phyloP scores from a whole-genome alignment of 2,113 vertebrate genomes.

The Colinus virginianus region DNA sequence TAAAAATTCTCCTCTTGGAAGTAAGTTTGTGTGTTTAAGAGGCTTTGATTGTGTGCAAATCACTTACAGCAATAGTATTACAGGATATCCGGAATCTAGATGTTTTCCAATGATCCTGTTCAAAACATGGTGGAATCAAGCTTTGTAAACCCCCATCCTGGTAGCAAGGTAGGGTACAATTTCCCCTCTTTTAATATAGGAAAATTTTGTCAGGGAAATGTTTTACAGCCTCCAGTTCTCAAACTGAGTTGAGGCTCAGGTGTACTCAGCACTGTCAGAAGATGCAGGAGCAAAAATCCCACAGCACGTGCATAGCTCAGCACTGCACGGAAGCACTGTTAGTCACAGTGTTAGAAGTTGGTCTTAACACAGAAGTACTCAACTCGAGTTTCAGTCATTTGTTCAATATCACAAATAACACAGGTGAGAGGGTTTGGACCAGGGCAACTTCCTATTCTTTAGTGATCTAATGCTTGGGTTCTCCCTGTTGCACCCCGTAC shows the following conservation, averaged over 20 bases:
- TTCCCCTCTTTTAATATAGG: background rate
- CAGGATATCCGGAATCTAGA: background rate
- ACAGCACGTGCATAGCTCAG: background rate
- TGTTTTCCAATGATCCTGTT: background rate
- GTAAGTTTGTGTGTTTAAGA: background rate
- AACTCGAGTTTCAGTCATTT: background rate
- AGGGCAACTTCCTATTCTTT: background rate
- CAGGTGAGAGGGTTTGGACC: background rate
- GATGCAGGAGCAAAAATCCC: background rate
- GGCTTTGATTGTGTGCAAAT: constrained; percentile 18
- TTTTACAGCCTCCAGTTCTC: background rate
- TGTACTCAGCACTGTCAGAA: background rate
- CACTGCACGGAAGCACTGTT: background rate
- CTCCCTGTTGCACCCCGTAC: background rate
- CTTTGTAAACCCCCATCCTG: background rate
- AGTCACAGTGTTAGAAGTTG: background rate
- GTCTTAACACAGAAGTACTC: background rate
- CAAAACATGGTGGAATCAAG: constrained; percentile 2
- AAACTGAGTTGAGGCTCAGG: background rate
- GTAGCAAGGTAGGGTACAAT: background rate
- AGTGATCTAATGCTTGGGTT: background rate
- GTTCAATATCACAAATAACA: background rate
- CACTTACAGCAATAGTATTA: background rate
- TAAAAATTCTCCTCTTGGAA: background rate
- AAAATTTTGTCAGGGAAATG: background rate